phyloP scores from a whole-genome alignment of 1,140 invertebrate genomes.

The Berghia stephanieae region DNA sequence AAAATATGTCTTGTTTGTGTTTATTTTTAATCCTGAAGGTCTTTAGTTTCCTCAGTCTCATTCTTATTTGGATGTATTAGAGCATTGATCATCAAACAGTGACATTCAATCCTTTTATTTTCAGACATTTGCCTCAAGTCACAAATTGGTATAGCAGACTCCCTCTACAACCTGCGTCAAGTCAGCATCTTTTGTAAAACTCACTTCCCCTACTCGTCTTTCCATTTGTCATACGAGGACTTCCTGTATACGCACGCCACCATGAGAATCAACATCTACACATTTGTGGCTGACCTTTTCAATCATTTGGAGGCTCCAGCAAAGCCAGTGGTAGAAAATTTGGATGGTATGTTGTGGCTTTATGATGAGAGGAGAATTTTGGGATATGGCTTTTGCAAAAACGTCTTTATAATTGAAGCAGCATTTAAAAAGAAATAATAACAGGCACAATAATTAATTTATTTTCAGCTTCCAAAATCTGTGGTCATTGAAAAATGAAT shows the following conservation, averaged over 20 bases:
- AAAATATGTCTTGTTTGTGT: too few species aligned
- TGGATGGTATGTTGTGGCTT: background rate
- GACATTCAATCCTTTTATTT: constrained; percentile 76
- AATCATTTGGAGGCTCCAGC: constrained; percentile 81
- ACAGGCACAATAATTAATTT: background rate
- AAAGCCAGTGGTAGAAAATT: background rate
- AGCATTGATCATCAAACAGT: too few species aligned
- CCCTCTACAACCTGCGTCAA: constrained; percentile 91
- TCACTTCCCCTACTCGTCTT: constrained; percentile 78
- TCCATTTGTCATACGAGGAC: constrained; percentile 96
- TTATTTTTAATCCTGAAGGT: too few species aligned
- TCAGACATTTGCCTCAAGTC: constrained; percentile 70
- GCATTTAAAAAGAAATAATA: background rate
- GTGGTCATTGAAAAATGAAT: too few species aligned
- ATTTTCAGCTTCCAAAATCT: too few species aligned
- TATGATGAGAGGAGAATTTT: too few species aligned
- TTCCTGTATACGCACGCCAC: constrained; percentile 90
- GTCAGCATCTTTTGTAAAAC: constrained; percentile 86
- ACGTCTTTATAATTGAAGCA: background rate
- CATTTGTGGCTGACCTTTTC: constrained; percentile 95
- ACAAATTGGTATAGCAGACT: constrained; percentile 79
- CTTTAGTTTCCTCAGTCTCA: too few species aligned
- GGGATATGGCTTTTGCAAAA: too few species aligned
- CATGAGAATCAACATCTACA: constrained; percentile 83
- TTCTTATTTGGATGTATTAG: too few species aligned